Percentiles rank a stretch among this genome's conserved stretches.
Conservation (phyloP, 2,888 invertebrate species). For the Dascillus cervinus region DNA sequence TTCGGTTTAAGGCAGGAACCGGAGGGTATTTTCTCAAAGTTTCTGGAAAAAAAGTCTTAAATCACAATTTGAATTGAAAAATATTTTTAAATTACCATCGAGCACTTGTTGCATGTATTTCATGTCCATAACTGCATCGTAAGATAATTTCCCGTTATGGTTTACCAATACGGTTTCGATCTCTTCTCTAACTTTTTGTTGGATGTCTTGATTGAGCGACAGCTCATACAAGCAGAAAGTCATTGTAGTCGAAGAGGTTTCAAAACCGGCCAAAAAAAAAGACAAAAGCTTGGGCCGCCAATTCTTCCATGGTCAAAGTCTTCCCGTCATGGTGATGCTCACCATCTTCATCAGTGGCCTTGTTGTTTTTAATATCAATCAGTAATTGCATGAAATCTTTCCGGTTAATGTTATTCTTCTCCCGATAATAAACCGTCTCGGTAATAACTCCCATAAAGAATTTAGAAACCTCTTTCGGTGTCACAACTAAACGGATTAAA, state of each 20-base stretch:
- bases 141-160: slow-evolving; percentile 15
- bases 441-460: slow-evolving; percentile 34
- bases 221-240: slow-evolving; percentile 23
- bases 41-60: slow-evolving; percentile 28
- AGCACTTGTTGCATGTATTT: slow-evolving; percentile 21
- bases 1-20: slow-evolving; percentile 17
- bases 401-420: slow-evolving; percentile 37
- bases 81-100: too few species aligned
- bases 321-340: slow-evolving; percentile 1
- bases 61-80: too few species aligned
- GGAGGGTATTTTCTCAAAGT: slow-evolving; percentile 34
- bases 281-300: slow-evolving; percentile 23
- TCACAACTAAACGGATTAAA: slow-evolving; percentile 15
- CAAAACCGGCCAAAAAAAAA: slow-evolving; percentile 26
- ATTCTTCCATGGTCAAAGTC: slow-evolving; percentile 18
- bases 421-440: slow-evolving; percentile 40
- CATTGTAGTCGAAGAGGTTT: slow-evolving; percentile 24
- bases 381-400: slow-evolving; percentile 49
- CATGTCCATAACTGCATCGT: slow-evolving; percentile 20
- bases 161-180: slow-evolving; percentile 11
- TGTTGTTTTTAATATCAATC: slow-evolving; percentile 42
- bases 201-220: slow-evolving; percentile 18
- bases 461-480: slow-evolving; percentile 16
- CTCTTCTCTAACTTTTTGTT: slow-evolving; percentile 19
- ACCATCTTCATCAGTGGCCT: slow-evolving; percentile 9